Percentiles rank a stretch among this genome's conserved stretches.
Evolutionary conservation across 1,140 invertebrate genomes (phyloP).

Genomic region (Apis florea): DNA sequence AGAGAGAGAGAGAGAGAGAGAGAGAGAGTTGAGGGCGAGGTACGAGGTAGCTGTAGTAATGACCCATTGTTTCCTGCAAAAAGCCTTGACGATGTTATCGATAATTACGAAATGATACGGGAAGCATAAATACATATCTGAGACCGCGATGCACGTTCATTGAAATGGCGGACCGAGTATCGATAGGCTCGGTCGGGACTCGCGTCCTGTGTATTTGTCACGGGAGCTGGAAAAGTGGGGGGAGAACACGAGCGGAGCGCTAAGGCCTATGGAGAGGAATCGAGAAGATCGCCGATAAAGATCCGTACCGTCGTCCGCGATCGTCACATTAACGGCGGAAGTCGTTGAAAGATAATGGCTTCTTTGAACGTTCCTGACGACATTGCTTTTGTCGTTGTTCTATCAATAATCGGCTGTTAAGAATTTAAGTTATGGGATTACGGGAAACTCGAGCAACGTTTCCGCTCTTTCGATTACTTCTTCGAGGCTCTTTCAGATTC

Average conservation of each 20-base stretch:
- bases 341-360: conserved; percentile 63
- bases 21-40: conserved; percentile 39
- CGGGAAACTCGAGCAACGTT: conserved; percentile 26
- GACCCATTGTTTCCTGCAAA: conserved; percentile 80
- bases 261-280: conserved; percentile 51
- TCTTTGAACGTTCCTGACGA: conserved; percentile 57
- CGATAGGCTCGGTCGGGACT: conserved; percentile 74
- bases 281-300: conserved; percentile 60
- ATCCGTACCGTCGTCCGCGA: conserved; percentile 57
- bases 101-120: conserved; percentile 81
- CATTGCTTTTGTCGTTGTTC: conserved; percentile 47
- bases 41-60: conserved; percentile 70
- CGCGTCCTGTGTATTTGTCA: conserved; percentile 77
- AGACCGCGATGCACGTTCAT: conserved; percentile 71
- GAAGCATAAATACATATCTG: conserved; percentile 78
- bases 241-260: conserved; percentile 27
- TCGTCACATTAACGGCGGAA: conserved; percentile 63
- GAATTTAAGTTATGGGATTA: conserved; percentile 40
- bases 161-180: conserved; percentile 75
- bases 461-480: conserved; percentile 21
- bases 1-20: conserved; percentile 37
- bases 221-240: conserved; percentile 39
- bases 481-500: neutral
- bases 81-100: conserved; percentile 81
- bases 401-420: conserved; percentile 43